phyloP scores from a whole-genome alignment of 2,113 vertebrate genomes.

The Pluvianellus socialis region DNA sequence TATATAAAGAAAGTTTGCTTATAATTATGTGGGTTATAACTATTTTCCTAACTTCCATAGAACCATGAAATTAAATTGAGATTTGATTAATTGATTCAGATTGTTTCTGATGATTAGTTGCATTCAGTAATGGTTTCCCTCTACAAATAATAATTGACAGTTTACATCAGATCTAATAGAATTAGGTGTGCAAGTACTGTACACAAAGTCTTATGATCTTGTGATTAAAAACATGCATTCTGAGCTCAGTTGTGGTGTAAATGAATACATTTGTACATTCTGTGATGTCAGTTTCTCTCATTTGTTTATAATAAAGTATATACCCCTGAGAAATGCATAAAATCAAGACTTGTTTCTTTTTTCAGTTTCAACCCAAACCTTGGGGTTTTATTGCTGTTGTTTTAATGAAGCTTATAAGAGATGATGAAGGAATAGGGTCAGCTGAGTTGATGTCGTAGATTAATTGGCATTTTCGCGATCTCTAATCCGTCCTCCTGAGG shows the following conservation, averaged over 20 bases:
- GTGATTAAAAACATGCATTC: background rate
- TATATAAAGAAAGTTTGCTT: too few relatives aligned
- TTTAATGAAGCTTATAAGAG: background rate
- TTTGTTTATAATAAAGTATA: background rate
- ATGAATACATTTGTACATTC: background rate
- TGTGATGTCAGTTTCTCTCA: background rate
- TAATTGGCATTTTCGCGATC: background rate
- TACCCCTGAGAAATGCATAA: background rate
- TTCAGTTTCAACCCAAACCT: background rate
- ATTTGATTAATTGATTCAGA: too few relatives aligned
- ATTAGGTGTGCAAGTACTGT: background rate
- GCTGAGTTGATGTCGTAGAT: background rate
- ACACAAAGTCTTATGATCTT: background rate
- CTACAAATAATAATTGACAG: background rate
- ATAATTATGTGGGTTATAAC: too few relatives aligned
- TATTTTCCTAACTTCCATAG: too few relatives aligned
- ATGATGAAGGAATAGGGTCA: background rate
- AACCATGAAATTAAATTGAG: too few relatives aligned
- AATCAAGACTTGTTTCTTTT: background rate
- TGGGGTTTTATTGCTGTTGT: background rate
- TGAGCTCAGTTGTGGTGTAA: background rate
- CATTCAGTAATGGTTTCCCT: too few relatives aligned
- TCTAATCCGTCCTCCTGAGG: background rate
- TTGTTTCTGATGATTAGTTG: too few relatives aligned
- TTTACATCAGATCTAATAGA: background rate